These are phyloP conservation scores for Holothuria scabra DNA, from an alignment of 53 echinoderm and acorn worm genomes.

Conservation along the genomic window DNA sequence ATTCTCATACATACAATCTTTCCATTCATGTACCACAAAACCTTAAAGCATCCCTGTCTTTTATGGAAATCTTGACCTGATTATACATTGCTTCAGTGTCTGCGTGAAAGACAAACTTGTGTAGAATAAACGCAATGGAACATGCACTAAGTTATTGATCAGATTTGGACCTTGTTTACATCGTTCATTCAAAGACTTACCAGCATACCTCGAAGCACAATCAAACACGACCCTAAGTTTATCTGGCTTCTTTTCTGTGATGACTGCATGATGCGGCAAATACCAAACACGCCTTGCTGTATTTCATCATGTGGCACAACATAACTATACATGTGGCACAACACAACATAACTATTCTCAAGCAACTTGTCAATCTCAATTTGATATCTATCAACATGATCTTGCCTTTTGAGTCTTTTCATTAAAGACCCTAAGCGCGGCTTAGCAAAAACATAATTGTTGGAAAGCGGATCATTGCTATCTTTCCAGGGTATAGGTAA, in stretches of 20 bases:
- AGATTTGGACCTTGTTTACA: slow-evolving; percentile 40
- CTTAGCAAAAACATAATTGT: slow-evolving; percentile 45
- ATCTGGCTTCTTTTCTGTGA: slow-evolving; percentile 41
- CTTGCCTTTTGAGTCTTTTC: slow-evolving; percentile 7
- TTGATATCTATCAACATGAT: slow-evolving; percentile 14
- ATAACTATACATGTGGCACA: slow-evolving; percentile 24
- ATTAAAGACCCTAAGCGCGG: slow-evolving; percentile 30
- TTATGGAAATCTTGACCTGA: not conserved
- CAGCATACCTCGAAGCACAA: slow-evolving; percentile 40
- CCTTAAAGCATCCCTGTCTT: slow-evolving; percentile 23
- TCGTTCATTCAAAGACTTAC: slow-evolving; percentile 43
- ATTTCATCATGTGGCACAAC: slow-evolving; percentile 30
- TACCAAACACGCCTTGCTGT: slow-evolving; percentile 41
- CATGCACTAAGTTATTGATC: slow-evolving; percentile 33
- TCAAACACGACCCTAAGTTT: slow-evolving; percentile 41
- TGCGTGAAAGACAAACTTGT: too few species aligned
- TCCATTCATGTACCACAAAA: slow-evolving; percentile 3
- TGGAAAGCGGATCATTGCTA: slow-evolving; percentile 25
- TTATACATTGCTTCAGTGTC: too few species aligned
- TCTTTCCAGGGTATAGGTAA: slow-evolving; percentile 49
- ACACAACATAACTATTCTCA: slow-evolving; percentile 46
- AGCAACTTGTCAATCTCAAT: slow-evolving; percentile 27
- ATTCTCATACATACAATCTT: not conserved
- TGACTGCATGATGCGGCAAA: slow-evolving; percentile 51
- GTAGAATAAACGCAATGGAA: slow-evolving; percentile 26